These are phyloP conservation scores for Silurus aristotelis DNA, from an alignment of 2,797 vertebrate genomes.

Conservation along the genomic window DNA sequence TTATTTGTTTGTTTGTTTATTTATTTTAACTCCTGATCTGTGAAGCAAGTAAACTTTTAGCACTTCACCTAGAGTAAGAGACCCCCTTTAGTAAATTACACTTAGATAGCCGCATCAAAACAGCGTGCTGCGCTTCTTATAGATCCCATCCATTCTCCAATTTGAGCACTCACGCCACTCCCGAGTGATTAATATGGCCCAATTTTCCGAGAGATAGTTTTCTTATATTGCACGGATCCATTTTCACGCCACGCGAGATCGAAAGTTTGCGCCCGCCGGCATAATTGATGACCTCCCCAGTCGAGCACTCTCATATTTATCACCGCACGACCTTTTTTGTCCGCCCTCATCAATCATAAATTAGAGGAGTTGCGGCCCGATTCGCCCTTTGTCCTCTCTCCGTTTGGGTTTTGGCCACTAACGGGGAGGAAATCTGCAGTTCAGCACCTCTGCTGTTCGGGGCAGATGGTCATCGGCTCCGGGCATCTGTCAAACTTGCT, in stretches of 20 bases:
- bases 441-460: conserved; percentile 82
- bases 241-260: conserved; percentile 76
- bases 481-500: conserved; percentile 79
- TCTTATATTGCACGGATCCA: conserved; percentile 79
- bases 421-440: conserved; percentile 73
- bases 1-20: not conserved
- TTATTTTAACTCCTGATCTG: not conserved
- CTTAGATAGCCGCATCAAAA: conserved; percentile 27
- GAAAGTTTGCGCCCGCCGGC: conserved; percentile 80
- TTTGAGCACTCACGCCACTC: conserved; percentile 37
- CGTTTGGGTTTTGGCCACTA: conserved; percentile 75
- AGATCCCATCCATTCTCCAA: conserved; percentile 50
- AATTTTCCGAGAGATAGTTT: conserved; percentile 82
- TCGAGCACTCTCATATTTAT: conserved; percentile 85
- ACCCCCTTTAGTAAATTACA: not conserved
- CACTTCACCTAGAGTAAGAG: not conserved
- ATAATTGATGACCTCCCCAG: conserved; percentile 89
- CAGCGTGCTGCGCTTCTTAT: conserved; percentile 31
- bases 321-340: conserved; percentile 88
- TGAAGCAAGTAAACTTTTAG: not conserved
- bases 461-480: conserved; percentile 78
- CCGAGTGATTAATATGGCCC: conserved; percentile 76
- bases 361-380: conserved; percentile 88
- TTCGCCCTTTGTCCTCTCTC: conserved; percentile 77
- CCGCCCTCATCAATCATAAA: conserved; percentile 91